phyloP scores from a whole-genome alignment of 2,797 vertebrate species.

The Cercopithecus diana region DNA sequence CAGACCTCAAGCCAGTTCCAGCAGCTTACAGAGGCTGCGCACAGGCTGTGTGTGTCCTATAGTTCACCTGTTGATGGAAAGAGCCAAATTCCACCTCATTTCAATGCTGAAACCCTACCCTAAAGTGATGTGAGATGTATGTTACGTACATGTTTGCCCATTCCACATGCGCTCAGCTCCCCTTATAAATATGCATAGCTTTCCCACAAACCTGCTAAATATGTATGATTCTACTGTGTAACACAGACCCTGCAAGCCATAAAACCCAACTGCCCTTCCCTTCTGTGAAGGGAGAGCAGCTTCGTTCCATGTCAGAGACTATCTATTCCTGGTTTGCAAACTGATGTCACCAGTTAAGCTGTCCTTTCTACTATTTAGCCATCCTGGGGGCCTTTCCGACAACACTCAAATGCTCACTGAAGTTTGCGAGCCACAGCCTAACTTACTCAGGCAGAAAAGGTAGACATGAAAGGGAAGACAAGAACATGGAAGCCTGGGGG shows the following conservation, averaged over 20 bases:
- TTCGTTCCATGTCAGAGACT: neutral
- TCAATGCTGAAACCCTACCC: neutral
- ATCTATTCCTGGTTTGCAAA: neutral
- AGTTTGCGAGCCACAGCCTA: neutral
- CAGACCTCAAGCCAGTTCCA: neutral
- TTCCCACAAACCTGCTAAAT: neutral
- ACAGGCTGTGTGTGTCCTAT: neutral
- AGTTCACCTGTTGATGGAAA: neutral
- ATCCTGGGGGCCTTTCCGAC: neutral
- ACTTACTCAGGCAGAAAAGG: neutral
- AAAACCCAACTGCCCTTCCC: neutral
- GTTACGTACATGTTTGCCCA: neutral
- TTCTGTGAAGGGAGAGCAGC: neutral
- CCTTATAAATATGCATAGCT: neutral
- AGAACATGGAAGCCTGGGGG: neutral
- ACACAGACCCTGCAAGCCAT: neutral
- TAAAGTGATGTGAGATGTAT: neutral
- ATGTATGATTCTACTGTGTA: neutral
- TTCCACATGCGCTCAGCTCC: neutral
- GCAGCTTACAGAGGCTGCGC: neutral
- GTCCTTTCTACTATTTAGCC: neutral
- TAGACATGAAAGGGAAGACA: neutral
- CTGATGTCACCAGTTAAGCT: neutral
- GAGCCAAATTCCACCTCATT: neutral
- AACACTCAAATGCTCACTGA: neutral